A percentile compares a stretch with the other conserved stretches of the same genome.
Evolutionary conservation across 2,888 invertebrate species (phyloP).

Genomic region (Myathropa florea): DNA sequence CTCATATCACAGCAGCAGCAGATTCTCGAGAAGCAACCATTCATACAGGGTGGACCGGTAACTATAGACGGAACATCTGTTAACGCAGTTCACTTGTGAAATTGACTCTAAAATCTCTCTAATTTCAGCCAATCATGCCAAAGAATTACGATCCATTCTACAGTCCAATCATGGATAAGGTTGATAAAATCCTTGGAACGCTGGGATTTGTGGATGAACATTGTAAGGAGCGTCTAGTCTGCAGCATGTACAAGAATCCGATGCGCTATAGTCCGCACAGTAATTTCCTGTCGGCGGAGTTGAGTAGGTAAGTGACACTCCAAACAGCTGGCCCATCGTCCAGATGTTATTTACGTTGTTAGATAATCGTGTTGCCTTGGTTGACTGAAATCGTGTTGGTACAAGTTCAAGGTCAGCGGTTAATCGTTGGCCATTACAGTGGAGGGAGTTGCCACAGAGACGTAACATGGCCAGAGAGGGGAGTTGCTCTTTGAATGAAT

Average conservation of each 20-base stretch:
- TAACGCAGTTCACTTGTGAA: not conserved
- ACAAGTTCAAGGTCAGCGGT: slow-evolving; percentile 38
- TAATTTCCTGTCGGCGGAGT: slow-evolving; percentile 91
- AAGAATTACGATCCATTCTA: slow-evolving; percentile 85
- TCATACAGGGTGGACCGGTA: slow-evolving; percentile 79
- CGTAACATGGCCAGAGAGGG: not conserved
- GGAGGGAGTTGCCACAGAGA: not conserved
- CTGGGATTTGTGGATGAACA: slow-evolving; percentile 87
- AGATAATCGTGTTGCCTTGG: slow-evolving; percentile 26
- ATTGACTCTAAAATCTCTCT: not conserved
- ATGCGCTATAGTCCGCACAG: slow-evolving; percentile 91
- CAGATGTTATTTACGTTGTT: slow-evolving; percentile 42
- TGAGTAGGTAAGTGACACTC: slow-evolving; percentile 88
- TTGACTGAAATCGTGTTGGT: not conserved
- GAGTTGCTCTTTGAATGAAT: not conserved
- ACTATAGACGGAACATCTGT: not conserved
- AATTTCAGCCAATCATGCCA: slow-evolving; percentile 78
- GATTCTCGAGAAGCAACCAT: slow-evolving; percentile 82
- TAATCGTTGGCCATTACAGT: not conserved
- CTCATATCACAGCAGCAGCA: slow-evolving; percentile 84
- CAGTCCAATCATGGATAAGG: slow-evolving; percentile 88
- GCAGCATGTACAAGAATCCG: slow-evolving; percentile 92
- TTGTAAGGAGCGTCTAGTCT: slow-evolving; percentile 90
- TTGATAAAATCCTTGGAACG: slow-evolving; percentile 87
- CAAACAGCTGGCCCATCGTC: slow-evolving; percentile 1